Base-by-base conservation (phyloP, 2,113 vertebrate genomes). In the Bujurquina vittata region DNA sequence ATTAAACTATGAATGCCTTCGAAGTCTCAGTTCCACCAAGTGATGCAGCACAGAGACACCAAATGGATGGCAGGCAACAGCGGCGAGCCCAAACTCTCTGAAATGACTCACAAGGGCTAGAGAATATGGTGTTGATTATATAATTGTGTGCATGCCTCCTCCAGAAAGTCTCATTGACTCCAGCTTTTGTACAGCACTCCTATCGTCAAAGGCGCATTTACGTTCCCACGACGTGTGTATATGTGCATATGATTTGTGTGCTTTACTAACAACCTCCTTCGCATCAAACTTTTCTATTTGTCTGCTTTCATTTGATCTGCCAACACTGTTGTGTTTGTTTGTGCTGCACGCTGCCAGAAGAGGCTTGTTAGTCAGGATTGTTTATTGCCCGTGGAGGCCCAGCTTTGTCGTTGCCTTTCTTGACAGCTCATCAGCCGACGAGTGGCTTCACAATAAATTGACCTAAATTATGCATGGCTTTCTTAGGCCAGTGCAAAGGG, bases 71-170 rank as follows among this genome's bases (percentile, higher is more conserved):
- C 55, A 82, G 73, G 86, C 84, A 81, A 73, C 79, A 58, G 83
- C 84, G 84, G 77, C 81, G 79, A 79, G 29, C 77, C 61, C 61
- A 29, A 91, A 86, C 79, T 84, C 84, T 81, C 85, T 59, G 35
- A 79, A 81, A 83, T 84, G 76, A 84, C 67, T 82, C 85, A 80
- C 40, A 35, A 82, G 83, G 80, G 84, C 77, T n/a, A 46, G 56
- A 91, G 87, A 93, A 92, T 93, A 87, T 84, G 89, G 7, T 54
- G 84, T 84, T 92, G 90, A 93, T 93, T 91, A 88, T 80, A 90
- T 92, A 91, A 93, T 86, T 84, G 85, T 79, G 86, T 85, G 86
- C 91, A 83, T 89, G 77, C 86, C 84, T 86, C 67, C 84, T 85
- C 76, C 87, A 81, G 35, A 79, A 85, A 80, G 86, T 85, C 84